Evolutionary conservation across 1,140 invertebrate species (phyloP).

Genomic region (Augochlora pura): DNA sequence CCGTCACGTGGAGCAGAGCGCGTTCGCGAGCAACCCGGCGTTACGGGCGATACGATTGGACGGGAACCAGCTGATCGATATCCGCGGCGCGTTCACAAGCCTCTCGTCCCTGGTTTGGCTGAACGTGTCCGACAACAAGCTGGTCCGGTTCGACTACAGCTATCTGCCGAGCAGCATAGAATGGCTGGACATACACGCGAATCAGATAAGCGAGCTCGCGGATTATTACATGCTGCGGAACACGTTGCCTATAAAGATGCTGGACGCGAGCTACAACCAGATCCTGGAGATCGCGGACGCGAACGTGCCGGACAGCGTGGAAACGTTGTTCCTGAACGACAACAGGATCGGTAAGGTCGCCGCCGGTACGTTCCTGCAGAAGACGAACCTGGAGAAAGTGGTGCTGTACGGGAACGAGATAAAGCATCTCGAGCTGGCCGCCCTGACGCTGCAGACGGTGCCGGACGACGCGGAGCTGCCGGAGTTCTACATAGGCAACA

Average conservation of each 20-base stretch:
- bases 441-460: constrained; percentile 85
- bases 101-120: constrained; percentile 92
- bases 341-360: constrained; percentile 87
- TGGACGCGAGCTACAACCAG: constrained; percentile 88
- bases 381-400: constrained; percentile 86
- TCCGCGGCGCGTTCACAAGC: constrained; percentile 91
- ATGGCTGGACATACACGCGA: constrained; percentile 95
- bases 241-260: constrained; percentile 85
- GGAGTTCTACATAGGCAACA: constrained; percentile 89
- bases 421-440: constrained; percentile 86
- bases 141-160: constrained; percentile 94
- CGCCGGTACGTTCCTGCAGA: constrained; percentile 87
- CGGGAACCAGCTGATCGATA: constrained; percentile 91
- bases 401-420: constrained; percentile 89
- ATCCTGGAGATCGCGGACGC: constrained; percentile 85
- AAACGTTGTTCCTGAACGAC: constrained; percentile 88
- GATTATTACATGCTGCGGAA: constrained; percentile 85
- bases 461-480: constrained; percentile 84
- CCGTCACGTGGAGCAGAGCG: constrained; percentile 88
- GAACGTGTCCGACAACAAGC: constrained; percentile 94
- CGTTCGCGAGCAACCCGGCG: constrained; percentile 89
- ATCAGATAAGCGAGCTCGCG: constrained; percentile 90
- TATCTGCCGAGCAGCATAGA: constrained; percentile 90
- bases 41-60: constrained; percentile 93
- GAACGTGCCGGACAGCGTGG: constrained; percentile 87